A percentile compares a stretch with the other conserved stretches of the same genome.
phyloP scores from a whole-genome alignment of 2,113 vertebrate species.

The Campylomormyrus numenius region DNA sequence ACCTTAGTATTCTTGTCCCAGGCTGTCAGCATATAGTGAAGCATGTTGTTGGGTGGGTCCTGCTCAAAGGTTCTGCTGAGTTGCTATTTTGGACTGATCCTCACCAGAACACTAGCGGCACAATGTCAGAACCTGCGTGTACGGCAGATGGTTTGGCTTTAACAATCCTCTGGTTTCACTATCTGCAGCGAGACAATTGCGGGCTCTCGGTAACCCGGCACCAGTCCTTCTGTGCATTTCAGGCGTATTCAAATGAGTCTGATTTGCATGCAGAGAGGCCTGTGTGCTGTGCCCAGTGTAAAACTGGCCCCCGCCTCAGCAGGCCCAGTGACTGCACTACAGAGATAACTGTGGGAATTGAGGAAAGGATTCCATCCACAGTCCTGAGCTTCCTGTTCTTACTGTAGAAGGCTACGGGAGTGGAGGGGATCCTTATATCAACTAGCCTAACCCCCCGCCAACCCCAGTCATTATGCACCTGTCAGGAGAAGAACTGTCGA shows the following conservation, averaged over 20 bases:
- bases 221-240: not conserved
- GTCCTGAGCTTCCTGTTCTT: not conserved
- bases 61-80: not conserved
- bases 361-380: not conserved
- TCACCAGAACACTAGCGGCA: not conserved
- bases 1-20: not conserved
- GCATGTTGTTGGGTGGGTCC: not conserved
- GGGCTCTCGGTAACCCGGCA: slow-evolving; percentile 1
- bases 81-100: not conserved
- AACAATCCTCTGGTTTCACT: not conserved
- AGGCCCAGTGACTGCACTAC: not conserved
- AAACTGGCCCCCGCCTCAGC: not conserved
- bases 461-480: not conserved
- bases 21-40: not conserved
- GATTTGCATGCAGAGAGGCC: slow-evolving; percentile 10
- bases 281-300: slow-evolving; percentile 4
- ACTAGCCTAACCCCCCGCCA: not conserved
- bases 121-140: not conserved
- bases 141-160: not conserved
- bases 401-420: not conserved
- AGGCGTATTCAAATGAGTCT: slow-evolving; percentile 12
- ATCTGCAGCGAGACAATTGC: not conserved
- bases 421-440: not conserved
- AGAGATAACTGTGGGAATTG: slow-evolving; percentile 10
- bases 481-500: not conserved